Evolutionary conservation across 1,140 invertebrate species (phyloP).

Genomic region (Procambarus virginalis): DNA sequence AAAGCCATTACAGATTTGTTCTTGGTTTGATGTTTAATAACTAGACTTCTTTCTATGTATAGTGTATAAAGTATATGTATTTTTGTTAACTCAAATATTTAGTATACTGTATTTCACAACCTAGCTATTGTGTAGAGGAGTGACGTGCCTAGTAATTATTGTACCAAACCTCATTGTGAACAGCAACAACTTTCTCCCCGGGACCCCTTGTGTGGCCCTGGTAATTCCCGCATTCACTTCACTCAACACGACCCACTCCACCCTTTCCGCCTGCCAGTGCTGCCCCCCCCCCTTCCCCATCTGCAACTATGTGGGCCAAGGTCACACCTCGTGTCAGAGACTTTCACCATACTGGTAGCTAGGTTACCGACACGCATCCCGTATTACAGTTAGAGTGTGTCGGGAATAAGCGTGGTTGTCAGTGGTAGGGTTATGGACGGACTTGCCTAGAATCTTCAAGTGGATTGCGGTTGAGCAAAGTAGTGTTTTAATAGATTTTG

Average conservation of each 20-base stretch:
- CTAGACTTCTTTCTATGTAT: too few species aligned
- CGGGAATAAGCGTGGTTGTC: not conserved
- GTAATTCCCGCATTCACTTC: not conserved
- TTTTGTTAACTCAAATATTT: not conserved
- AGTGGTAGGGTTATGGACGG: not conserved
- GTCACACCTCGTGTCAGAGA: not conserved
- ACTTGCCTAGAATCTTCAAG: too few species aligned
- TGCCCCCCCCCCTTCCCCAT: not conserved
- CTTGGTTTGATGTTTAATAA: too few species aligned
- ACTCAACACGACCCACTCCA: not conserved
- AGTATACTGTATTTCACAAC: not conserved
- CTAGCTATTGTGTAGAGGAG: not conserved
- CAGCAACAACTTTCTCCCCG: not conserved
- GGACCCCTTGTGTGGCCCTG: not conserved
- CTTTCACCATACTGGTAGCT: not conserved
- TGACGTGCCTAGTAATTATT: too few species aligned
- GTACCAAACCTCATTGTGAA: not conserved
- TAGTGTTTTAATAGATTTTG: too few species aligned
- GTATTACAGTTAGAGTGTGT: not conserved
- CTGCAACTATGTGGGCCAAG: not conserved
- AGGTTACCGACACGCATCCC: not conserved
- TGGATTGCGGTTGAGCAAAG: too few species aligned
- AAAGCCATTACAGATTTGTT: too few species aligned
- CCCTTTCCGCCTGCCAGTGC: not conserved
- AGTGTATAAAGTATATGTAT: too few species aligned